These are phyloP conservation scores for Paracanthobrama guichenoti DNA, from an alignment of 2,113 vertebrate species.

Conservation along the genomic window DNA sequence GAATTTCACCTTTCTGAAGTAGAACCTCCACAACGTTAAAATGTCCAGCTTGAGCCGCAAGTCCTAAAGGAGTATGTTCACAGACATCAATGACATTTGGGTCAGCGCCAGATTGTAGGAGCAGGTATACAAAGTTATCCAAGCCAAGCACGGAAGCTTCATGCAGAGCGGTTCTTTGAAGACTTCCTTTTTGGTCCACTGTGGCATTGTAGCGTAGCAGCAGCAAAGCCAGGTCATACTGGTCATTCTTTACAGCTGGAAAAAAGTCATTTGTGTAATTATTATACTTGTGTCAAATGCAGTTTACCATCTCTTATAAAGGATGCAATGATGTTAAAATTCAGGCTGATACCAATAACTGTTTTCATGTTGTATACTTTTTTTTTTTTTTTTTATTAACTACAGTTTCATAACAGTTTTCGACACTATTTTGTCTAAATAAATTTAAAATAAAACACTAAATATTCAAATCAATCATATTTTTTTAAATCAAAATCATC, in stretches of 20 bases:
- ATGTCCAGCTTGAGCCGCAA: conserved; percentile 88
- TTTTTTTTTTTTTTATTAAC: too few relatives aligned
- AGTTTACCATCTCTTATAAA: too few relatives aligned
- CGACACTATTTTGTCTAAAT: neutral
- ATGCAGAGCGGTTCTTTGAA: conserved; percentile 88
- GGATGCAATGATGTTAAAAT: neutral
- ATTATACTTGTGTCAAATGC: too few relatives aligned
- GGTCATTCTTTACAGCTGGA: conserved; percentile 82
- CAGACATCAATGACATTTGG: conserved; percentile 82
- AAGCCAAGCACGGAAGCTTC: conserved; percentile 87
- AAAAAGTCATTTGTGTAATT: neutral
- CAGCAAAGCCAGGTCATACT: conserved; percentile 82
- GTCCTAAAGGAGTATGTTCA: conserved; percentile 86
- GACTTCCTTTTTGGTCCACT: conserved; percentile 80
- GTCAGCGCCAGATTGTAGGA: conserved; percentile 84
- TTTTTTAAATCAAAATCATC: neutral
- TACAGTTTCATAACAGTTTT: too few relatives aligned
- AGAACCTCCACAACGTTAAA: conserved; percentile 84
- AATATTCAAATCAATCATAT: neutral
- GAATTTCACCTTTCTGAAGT: conserved; percentile 81
- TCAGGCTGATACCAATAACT: neutral
- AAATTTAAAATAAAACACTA: neutral
- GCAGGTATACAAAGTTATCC: conserved; percentile 80
- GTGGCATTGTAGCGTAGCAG: conserved; percentile 81
- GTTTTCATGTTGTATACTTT: neutral